phyloP scores from a whole-genome alignment of 2,797 vertebrate genomes.

The Notamacropus eugenii region DNA sequence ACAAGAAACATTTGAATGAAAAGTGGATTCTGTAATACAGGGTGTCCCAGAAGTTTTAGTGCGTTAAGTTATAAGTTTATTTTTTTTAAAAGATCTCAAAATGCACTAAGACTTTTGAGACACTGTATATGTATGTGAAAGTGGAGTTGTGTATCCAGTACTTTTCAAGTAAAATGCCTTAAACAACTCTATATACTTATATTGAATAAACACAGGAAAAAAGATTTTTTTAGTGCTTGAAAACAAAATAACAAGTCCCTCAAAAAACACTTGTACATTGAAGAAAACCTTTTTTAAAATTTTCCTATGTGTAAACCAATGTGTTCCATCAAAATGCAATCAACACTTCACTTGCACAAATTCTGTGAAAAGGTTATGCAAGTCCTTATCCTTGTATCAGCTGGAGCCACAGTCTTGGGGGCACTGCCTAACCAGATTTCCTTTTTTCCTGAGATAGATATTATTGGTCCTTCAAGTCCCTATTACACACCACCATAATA shows the following conservation, averaged over 20 bases:
- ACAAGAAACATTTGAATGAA: constrained; percentile 62
- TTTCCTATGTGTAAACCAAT: constrained; percentile 37
- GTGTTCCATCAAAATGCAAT: constrained; percentile 55
- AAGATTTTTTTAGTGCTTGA: not conserved
- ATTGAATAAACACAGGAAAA: not conserved
- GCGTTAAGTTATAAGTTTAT: not conserved
- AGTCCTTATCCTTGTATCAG: constrained; percentile 32
- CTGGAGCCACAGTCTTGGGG: constrained; percentile 13
- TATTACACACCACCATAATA: constrained; percentile 20
- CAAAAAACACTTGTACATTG: not conserved
- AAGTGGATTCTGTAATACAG: not conserved
- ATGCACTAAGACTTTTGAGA: not conserved
- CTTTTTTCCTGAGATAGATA: not conserved
- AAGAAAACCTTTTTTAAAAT: not conserved
- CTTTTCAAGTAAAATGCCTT: constrained; percentile 16
- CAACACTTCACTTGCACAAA: constrained; percentile 31
- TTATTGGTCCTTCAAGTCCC: constrained; percentile 14
- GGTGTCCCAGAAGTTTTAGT: not conserved
- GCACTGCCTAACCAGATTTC: constrained; percentile 1
- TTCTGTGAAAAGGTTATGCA: constrained; percentile 36
- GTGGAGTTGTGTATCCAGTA: constrained; percentile 26
- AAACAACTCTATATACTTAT: constrained; percentile 18
- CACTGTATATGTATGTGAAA: not conserved
- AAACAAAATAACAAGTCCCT: constrained; percentile 29
- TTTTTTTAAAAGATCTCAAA: not conserved